These are phyloP conservation scores for Bellardia pandia DNA, from an alignment of 2,888 invertebrate species.

Conservation along the genomic window DNA sequence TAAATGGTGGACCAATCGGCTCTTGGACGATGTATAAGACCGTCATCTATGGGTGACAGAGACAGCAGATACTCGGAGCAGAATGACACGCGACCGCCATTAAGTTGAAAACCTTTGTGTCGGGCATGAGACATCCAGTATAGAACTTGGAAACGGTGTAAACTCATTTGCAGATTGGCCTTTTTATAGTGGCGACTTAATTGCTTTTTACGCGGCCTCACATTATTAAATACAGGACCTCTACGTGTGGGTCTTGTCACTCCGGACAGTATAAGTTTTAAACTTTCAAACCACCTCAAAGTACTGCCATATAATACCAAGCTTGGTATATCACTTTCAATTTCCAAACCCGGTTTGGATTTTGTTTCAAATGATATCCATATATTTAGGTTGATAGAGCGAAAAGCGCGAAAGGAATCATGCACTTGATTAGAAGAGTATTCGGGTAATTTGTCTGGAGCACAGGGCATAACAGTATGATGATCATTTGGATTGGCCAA, in stretches of 20 bases:
- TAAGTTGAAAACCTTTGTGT: constrained; percentile 95
- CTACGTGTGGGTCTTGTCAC: constrained; percentile 97
- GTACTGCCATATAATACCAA: constrained; percentile 96
- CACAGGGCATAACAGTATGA: constrained; percentile 96
- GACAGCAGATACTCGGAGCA: constrained; percentile 91
- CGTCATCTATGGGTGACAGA: constrained; percentile 91
- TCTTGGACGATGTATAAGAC: constrained; percentile 92
- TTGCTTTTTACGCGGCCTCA: constrained; percentile 93
- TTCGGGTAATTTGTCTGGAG: constrained; percentile 97
- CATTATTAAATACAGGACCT: constrained; percentile 94
- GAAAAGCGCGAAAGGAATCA: constrained; percentile 97
- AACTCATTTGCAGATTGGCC: constrained; percentile 92
- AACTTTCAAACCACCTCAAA: constrained; percentile 96
- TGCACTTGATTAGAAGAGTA: constrained; percentile 98
- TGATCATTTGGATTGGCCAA: constrained; percentile 97
- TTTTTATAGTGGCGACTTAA: constrained; percentile 96
- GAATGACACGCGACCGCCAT: constrained; percentile 92
- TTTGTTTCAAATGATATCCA: constrained; percentile 92
- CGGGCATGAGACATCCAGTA: constrained; percentile 99
- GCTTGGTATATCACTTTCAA: constrained; percentile 87
- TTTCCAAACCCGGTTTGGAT: constrained; percentile 85
- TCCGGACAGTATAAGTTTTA: constrained; percentile 95
- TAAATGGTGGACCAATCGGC: constrained; percentile 96
- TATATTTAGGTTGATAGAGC: constrained; percentile 93
- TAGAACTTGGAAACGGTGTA: constrained; percentile 91